phyloP scores from a whole-genome alignment of 2,888 invertebrate genomes.

The Azorinus chamasolen region DNA sequence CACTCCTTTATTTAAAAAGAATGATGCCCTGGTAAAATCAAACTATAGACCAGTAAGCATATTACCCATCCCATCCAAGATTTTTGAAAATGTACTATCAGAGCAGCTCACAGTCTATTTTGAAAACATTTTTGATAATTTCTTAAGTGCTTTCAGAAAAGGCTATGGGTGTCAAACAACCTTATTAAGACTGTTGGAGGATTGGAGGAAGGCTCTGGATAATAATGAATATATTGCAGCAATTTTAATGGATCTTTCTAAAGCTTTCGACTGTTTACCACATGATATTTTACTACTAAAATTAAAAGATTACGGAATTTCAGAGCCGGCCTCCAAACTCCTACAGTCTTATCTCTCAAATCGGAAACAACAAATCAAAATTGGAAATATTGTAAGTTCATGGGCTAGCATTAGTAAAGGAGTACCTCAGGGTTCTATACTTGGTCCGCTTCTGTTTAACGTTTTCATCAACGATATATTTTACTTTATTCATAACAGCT shows the following conservation, averaged over 20 bases:
- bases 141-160: too few species aligned
- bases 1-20: too few species aligned
- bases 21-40: too few species aligned
- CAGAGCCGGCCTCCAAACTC: constrained; percentile 3
- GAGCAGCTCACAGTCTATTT: too few species aligned
- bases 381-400: constrained; percentile 25
- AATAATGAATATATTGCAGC: too few species aligned
- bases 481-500: not conserved
- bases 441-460: constrained; percentile 24
- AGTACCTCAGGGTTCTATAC: constrained; percentile 28
- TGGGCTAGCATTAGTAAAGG: constrained; percentile 28
- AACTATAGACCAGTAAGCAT: too few species aligned
- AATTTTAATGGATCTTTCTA: constrained; percentile 18
- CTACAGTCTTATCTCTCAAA: constrained; percentile 17
- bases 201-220: too few species aligned
- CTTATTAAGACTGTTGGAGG: too few species aligned
- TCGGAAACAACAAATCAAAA: constrained; percentile 30
- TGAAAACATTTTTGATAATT: too few species aligned
- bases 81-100: too few species aligned
- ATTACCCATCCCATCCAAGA: too few species aligned
- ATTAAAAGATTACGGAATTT: constrained; percentile 11
- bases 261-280: constrained; percentile 14
- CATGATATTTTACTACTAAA: constrained; percentile 3
- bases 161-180: too few species aligned
- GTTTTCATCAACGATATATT: not conserved